phyloP scores from a whole-genome alignment of 2,797 vertebrate genomes.

The Ctenopoma kingsleyae region DNA sequence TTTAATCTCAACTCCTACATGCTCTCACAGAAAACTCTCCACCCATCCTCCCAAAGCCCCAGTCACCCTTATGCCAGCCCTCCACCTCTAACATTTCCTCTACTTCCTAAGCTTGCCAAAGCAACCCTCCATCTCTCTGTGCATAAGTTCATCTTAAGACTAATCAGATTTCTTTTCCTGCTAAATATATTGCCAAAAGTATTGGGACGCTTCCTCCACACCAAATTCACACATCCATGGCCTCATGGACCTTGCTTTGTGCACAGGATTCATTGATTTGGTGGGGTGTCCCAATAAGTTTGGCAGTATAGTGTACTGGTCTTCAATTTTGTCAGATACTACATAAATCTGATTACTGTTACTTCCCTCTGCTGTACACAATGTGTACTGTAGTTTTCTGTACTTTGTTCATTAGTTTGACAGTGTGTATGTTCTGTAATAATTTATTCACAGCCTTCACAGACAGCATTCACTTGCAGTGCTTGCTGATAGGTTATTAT shows the following conservation, averaged over 20 bases:
- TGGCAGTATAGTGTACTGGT: too few species aligned
- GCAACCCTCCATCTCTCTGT: background rate
- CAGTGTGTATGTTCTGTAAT: background rate
- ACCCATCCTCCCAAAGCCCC: slow-evolving; percentile 16
- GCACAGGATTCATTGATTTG: too few species aligned
- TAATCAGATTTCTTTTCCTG: background rate
- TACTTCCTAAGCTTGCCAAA: background rate
- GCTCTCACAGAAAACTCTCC: slow-evolving; percentile 30
- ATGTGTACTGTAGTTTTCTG: background rate
- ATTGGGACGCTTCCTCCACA: too few species aligned
- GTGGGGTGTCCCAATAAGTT: too few species aligned
- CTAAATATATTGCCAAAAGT: background rate
- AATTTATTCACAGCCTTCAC: background rate
- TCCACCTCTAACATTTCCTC: slow-evolving; percentile 26
- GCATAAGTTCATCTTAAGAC: slow-evolving; percentile 5
- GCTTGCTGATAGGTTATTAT: background rate
- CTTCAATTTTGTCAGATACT: too few species aligned
- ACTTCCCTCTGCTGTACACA: slow-evolving; percentile 5
- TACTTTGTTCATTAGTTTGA: background rate
- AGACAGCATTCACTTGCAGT: background rate
- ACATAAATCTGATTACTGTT: background rate
- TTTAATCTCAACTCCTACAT: slow-evolving; percentile 31
- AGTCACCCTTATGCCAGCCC: slow-evolving; percentile 8
- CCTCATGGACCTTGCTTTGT: too few species aligned
- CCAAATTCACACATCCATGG: too few species aligned